phyloP scores from a whole-genome alignment of 2,113 vertebrate genomes.

The Amblyopsis rosae region DNA sequence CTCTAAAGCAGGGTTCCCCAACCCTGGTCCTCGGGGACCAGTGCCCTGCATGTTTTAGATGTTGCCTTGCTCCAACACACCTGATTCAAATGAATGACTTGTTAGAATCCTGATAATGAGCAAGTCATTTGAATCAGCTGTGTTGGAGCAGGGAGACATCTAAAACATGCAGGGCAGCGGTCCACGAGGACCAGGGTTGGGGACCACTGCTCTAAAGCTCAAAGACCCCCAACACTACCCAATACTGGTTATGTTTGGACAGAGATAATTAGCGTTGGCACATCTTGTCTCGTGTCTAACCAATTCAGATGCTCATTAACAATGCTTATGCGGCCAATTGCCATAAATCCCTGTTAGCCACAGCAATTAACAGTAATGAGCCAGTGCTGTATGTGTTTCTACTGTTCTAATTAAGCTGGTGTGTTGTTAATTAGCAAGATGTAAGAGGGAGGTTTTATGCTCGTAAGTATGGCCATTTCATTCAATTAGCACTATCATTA shows the following conservation, averaged over 20 bases:
- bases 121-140: too few species aligned
- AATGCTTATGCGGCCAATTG: slow-evolving; percentile 94
- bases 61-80: too few species aligned
- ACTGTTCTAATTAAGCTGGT: slow-evolving; percentile 98
- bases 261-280: slow-evolving; percentile 81
- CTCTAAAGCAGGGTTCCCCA: too few species aligned
- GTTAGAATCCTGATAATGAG: too few species aligned
- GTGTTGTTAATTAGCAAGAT: slow-evolving; percentile 99
- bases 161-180: too few species aligned
- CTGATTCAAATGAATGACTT: too few species aligned
- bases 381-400: slow-evolving; percentile 88
- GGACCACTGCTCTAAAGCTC: neutral
- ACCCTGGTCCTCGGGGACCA: too few species aligned
- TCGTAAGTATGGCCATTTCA: slow-evolving; percentile 98
- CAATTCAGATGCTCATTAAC: slow-evolving; percentile 74
- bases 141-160: too few species aligned
- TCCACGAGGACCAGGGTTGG: too few species aligned
- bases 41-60: too few species aligned
- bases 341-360: slow-evolving; percentile 93
- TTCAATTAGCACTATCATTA: slow-evolving; percentile 99
- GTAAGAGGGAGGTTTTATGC: slow-evolving; percentile 99
- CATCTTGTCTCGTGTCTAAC: slow-evolving; percentile 60
- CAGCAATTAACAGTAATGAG: slow-evolving; percentile 95
- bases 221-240: neutral
- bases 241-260: slow-evolving; percentile 49